Conservation (phyloP, 1,140 invertebrate species). For the Neomicropteryx cornuta region DNA sequence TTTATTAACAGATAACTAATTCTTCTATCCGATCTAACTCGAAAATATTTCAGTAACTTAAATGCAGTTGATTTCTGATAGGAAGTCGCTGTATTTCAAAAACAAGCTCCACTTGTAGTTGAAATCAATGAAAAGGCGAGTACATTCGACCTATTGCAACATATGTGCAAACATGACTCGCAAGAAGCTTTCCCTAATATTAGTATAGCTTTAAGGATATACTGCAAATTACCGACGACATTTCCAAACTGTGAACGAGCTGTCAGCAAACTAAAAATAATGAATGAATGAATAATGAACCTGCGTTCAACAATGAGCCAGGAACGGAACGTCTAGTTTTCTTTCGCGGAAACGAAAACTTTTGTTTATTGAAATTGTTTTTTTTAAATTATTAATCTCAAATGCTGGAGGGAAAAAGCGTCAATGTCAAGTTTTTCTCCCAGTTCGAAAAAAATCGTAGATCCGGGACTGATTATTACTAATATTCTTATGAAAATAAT, state of each 20-base stretch:
- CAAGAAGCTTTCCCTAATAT: conserved; percentile 1
- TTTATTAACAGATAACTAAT: conserved; percentile 8
- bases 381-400: no score
- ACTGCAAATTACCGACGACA: neutral
- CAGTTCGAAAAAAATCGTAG: no score
- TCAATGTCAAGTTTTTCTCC: no score
- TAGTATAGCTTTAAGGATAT: conserved; percentile 1
- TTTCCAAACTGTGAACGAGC: neutral
- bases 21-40: neutral
- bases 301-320: neutral
- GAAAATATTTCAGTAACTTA: conserved; percentile 1
- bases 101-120: neutral
- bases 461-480: no score
- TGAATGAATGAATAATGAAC: neutral
- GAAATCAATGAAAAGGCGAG: neutral
- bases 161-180: neutral
- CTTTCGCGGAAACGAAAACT: no score
- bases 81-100: neutral
- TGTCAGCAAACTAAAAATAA: conserved; percentile 1
- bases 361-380: no score
- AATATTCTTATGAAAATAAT: no score
- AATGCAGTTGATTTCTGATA: conserved; percentile 1
- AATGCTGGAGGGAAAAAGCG: no score
- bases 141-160: neutral
- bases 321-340: no score